phyloP scores from a whole-genome alignment of 2,888 invertebrate species.

The Dryadula phaetusa region DNA sequence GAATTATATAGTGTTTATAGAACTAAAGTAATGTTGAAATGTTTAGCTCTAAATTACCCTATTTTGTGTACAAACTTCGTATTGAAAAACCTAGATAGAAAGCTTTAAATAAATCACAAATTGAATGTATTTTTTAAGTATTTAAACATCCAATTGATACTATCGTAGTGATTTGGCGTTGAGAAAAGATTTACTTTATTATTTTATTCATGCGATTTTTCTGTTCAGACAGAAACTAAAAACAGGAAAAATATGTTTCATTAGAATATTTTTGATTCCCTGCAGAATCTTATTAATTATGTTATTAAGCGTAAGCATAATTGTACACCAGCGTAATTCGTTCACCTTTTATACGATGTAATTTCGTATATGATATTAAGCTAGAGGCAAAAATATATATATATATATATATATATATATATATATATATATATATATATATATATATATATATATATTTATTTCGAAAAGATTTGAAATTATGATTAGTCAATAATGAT shows the following conservation, averaged over 20 bases:
- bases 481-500: slow-evolving; percentile 6
- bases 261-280: too few species aligned
- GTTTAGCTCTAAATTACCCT: too few species aligned
- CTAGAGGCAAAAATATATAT: background rate
- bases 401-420: too few species aligned
- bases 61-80: too few species aligned
- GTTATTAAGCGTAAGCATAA: background rate
- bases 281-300: background rate
- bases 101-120: too few species aligned
- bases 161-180: background rate
- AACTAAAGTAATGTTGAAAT: background rate
- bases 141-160: background rate
- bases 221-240: background rate
- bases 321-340: background rate
- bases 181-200: background rate
- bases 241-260: too few species aligned
- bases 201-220: background rate
- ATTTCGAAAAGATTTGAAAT: slow-evolving; percentile 17
- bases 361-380: background rate
- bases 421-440: too few species aligned
- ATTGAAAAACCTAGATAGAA: too few species aligned
- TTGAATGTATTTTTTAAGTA: too few species aligned
- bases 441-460: too few species aligned
- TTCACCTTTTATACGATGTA: too few species aligned
- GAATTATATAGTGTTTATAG: background rate